Conservation (phyloP, 2,888 invertebrate genomes). For the Phoenoteleia sp. region DNA sequence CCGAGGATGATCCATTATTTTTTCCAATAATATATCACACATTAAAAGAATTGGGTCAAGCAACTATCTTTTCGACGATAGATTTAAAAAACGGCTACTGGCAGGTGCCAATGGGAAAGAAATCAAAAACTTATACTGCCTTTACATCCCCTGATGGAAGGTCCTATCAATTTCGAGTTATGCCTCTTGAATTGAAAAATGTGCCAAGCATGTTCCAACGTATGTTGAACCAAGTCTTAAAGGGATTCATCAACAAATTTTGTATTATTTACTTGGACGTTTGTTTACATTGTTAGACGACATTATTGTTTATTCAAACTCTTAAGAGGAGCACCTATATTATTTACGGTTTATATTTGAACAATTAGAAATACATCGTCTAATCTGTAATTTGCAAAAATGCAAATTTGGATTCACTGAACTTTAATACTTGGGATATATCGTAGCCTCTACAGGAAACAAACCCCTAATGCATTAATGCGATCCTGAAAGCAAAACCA, state of each 20-base stretch:
- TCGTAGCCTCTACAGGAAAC: background rate
- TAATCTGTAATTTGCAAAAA: background rate
- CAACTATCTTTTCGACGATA: constrained; percentile 77
- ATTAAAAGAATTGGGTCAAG: constrained; percentile 61
- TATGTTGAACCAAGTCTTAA: constrained; percentile 76
- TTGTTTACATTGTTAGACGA: too few species aligned
- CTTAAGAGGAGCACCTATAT: constrained; percentile 68
- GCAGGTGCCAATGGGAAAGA: constrained; percentile 77
- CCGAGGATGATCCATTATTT: background rate
- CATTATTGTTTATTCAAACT: constrained; percentile 75
- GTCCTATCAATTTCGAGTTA: constrained; percentile 78
- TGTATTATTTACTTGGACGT: constrained; percentile 77
- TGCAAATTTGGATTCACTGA: constrained; percentile 9
- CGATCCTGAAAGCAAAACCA: background rate
- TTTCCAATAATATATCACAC: constrained; percentile 29
- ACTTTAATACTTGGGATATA: constrained; percentile 14
- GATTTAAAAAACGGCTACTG: constrained; percentile 80
- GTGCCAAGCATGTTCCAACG: constrained; percentile 78
- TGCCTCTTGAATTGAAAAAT: constrained; percentile 78
- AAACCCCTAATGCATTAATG: background rate
- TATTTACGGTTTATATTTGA: constrained; percentile 73
- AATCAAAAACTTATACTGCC: constrained; percentile 74
- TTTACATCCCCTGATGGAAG: constrained; percentile 77
- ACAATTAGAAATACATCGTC: constrained; percentile 34
- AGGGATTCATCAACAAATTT: constrained; percentile 67